Evolutionary conservation across 2,888 invertebrate genomes (phyloP).

Genomic region (Anagyrus pseudococci): DNA sequence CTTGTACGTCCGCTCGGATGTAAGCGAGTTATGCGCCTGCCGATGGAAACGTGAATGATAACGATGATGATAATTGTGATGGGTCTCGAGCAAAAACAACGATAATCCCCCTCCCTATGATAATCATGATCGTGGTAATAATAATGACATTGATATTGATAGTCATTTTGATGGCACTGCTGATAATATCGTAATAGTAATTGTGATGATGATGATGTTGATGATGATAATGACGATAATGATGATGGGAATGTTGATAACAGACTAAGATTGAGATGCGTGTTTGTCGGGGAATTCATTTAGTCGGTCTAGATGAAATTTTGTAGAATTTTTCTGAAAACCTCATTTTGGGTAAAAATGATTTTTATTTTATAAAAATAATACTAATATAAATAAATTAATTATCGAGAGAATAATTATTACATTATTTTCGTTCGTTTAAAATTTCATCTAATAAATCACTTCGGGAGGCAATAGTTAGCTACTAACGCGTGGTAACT

Average conservation of each 20-base stretch:
- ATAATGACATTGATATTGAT: not conserved
- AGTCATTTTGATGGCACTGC: not conserved
- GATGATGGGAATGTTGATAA: constrained; percentile 5
- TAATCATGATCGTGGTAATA: not conserved
- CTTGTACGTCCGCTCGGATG: not conserved
- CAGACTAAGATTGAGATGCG: not conserved
- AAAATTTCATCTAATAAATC: no score
- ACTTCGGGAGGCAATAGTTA: no score
- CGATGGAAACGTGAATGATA: not conserved
- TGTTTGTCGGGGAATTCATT: constrained; percentile 33
- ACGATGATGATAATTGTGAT: not conserved
- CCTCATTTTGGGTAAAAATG: no score
- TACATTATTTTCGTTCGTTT: no score
- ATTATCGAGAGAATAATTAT: no score
- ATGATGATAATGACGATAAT: not conserved
- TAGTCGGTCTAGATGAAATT: no score
- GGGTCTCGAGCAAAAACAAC: not conserved
- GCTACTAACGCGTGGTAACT: no score
- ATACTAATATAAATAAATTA: no score
- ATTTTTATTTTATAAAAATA: no score
- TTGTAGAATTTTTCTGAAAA: no score
- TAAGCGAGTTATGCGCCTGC: not conserved
- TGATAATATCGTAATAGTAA: not conserved
- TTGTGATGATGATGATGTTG: not conserved
- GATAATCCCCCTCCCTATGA: no score